Evolutionary conservation across 2,113 vertebrate species (phyloP).

Genomic region (Leiothrix lutea): DNA sequence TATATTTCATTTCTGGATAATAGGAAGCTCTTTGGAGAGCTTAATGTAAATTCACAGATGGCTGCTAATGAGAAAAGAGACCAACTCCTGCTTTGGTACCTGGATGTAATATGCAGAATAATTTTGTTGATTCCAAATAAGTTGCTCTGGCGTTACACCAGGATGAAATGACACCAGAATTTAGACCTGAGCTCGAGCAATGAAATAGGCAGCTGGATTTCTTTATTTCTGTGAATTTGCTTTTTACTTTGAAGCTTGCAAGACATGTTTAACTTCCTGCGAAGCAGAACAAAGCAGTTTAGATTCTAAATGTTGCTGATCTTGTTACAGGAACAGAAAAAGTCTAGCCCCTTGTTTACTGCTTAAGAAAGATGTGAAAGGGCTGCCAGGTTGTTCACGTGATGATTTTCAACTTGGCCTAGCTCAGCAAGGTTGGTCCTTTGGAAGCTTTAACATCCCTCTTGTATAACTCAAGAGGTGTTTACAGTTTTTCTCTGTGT

Average conservation of each 20-base stretch:
- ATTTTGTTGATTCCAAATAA: background rate
- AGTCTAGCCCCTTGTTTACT: background rate
- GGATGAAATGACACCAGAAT: background rate
- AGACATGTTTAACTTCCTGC: background rate
- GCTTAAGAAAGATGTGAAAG: background rate
- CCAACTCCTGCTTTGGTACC: background rate
- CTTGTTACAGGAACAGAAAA: background rate
- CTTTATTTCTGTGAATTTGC: background rate
- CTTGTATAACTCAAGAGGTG: background rate
- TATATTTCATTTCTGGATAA: background rate
- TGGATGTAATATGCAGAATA: background rate
- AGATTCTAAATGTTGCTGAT: background rate
- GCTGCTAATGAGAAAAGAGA: background rate
- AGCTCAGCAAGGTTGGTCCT: background rate
- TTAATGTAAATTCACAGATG: background rate
- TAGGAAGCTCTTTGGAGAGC: background rate
- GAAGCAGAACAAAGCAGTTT: background rate
- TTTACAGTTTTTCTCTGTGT: background rate
- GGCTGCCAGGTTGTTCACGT: accelerated
- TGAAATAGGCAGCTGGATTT: background rate
- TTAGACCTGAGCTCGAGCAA: background rate
- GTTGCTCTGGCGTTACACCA: background rate
- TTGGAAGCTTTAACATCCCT: background rate
- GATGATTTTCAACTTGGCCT: background rate
- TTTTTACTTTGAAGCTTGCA: background rate